Conservation (phyloP, 2,888 invertebrate species). For the Calameuta filiformis region DNA sequence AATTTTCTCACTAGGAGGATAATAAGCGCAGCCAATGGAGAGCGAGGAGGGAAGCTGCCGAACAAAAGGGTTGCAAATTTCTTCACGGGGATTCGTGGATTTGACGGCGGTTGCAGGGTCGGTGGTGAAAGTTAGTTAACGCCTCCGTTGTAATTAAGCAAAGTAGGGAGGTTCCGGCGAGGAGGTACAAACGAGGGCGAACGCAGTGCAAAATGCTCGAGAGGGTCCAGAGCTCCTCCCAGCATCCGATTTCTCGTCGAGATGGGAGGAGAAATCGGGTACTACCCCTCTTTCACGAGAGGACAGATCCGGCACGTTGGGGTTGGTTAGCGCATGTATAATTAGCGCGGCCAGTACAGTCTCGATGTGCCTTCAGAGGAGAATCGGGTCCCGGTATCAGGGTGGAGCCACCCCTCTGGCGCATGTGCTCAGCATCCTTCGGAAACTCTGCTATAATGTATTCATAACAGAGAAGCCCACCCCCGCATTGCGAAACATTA, state of each 20-base stretch:
- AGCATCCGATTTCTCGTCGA: slow-evolving; percentile 32
- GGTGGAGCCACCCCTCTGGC: slow-evolving; percentile 58
- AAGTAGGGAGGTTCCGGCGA: slow-evolving; percentile 41
- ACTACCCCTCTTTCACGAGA: slow-evolving; percentile 17
- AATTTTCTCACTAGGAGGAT: background rate
- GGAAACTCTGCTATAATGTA: slow-evolving; percentile 57
- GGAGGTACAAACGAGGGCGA: slow-evolving; percentile 36
- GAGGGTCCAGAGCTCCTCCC: slow-evolving; percentile 44
- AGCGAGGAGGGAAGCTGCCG: background rate
- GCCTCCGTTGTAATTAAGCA: slow-evolving; percentile 63
- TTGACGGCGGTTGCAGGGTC: background rate
- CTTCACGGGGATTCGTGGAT: background rate
- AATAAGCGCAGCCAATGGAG: background rate
- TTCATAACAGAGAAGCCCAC: slow-evolving; percentile 56
- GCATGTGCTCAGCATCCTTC: slow-evolving; percentile 62
- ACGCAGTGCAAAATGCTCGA: slow-evolving; percentile 25
- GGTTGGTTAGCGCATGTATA: slow-evolving; percentile 63
- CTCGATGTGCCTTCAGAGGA: slow-evolving; percentile 22
- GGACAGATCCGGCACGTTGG: slow-evolving; percentile 34
- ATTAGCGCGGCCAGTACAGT: slow-evolving; percentile 47
- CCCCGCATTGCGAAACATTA: slow-evolving; percentile 6
- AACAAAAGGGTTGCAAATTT: background rate
- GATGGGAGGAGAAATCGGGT: background rate
- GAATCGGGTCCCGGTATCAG: slow-evolving; percentile 33
- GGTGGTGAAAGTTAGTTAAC: slow-evolving; percentile 56